phyloP scores from a whole-genome alignment of 2,797 vertebrate genomes.

The Aselliscus stoliczkanus region DNA sequence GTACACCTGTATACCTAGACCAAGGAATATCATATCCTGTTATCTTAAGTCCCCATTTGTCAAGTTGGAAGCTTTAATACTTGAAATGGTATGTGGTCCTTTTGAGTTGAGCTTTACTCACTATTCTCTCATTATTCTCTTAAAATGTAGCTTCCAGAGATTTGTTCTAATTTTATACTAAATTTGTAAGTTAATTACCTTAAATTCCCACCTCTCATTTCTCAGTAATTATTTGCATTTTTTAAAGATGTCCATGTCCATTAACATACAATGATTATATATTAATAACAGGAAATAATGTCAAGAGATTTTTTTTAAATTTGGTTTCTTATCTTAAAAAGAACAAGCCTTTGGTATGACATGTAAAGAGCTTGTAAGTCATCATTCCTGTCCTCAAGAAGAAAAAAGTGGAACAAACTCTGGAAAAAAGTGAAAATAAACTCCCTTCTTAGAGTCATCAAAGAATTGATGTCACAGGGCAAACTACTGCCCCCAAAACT shows the following conservation, averaged over 20 bases:
- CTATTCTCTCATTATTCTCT: background rate
- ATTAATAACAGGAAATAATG: background rate
- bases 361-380: background rate
- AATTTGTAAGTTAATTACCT: background rate
- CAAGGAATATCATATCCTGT: background rate
- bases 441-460: background rate
- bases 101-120: background rate
- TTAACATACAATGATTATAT: background rate
- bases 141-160: background rate
- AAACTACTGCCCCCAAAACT: background rate
- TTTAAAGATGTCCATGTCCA: background rate
- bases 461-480: background rate
- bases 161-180: background rate
- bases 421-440: background rate
- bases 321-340: background rate
- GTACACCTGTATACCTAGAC: background rate
- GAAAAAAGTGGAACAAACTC: background rate
- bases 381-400: background rate
- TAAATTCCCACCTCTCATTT: background rate
- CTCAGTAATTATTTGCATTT: background rate
- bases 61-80: background rate
- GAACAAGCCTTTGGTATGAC: background rate
- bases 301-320: background rate
- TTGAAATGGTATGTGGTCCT: background rate
- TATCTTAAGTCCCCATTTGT: background rate